Conservation (phyloP, 2,113 vertebrate species). For the Xenopus borealis region DNA sequence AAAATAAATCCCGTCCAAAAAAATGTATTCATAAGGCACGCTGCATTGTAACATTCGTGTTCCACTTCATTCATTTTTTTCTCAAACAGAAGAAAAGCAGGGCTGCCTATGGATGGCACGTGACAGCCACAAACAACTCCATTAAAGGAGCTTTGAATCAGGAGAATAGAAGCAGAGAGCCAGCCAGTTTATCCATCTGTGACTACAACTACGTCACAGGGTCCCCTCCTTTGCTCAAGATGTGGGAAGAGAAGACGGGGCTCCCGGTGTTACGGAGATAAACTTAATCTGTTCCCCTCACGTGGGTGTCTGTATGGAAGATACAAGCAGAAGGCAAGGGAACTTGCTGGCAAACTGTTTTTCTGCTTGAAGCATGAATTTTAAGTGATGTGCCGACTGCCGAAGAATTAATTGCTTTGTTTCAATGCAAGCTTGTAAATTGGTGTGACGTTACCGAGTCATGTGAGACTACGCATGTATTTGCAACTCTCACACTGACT, state of each 20-base stretch:
- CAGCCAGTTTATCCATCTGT: conserved; percentile 31
- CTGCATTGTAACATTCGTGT: background rate
- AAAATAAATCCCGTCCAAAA: too few species aligned
- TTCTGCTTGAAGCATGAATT: conserved; percentile 13
- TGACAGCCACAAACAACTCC: conserved; percentile 15
- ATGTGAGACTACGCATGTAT: background rate
- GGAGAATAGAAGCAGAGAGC: conserved; percentile 13
- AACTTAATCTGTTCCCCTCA: conserved; percentile 42
- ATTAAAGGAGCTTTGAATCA: conserved; percentile 31
- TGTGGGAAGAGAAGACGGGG: conserved; percentile 39
- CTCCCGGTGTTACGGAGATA: conserved; percentile 40
- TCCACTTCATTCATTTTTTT: conserved; percentile 35
- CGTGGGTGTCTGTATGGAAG: conserved; percentile 38
- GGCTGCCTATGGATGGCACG: background rate
- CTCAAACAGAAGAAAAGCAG: conserved; percentile 17
- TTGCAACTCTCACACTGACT: background rate
- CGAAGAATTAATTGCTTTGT: background rate
- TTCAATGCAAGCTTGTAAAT: background rate
- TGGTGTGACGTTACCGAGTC: background rate
- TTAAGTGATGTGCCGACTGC: conserved; percentile 11
- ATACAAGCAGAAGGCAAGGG: conserved; percentile 39
- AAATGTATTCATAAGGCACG: too few species aligned
- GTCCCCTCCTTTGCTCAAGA: conserved; percentile 28
- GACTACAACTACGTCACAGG: conserved; percentile 33
- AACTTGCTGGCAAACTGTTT: conserved; percentile 31